phyloP scores from a whole-genome alignment of 2,113 vertebrate genomes.

The Xiphias gladius region DNA sequence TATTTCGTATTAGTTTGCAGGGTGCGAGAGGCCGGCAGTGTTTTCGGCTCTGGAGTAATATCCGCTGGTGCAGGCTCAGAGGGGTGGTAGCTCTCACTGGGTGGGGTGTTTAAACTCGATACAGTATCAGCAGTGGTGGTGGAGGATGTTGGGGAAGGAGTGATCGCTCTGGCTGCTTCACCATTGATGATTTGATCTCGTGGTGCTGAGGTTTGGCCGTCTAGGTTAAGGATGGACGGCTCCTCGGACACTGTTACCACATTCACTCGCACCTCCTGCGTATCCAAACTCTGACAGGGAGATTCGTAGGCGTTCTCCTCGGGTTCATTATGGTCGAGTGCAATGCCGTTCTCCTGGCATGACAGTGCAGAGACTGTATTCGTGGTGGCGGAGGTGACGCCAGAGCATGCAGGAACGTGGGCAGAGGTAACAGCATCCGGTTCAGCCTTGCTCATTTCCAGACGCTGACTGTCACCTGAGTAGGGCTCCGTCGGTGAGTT shows the following conservation, averaged over 20 bases:
- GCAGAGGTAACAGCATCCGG: background rate
- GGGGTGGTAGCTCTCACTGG: background rate
- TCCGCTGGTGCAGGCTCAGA: conserved; percentile 20
- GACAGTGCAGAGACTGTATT: background rate
- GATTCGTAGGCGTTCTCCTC: conserved; percentile 78
- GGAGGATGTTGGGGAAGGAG: background rate
- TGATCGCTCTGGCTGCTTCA: conserved; percentile 29
- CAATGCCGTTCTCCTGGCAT: conserved; percentile 55
- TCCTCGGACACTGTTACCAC: conserved; percentile 42
- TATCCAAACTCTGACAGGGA: conserved; percentile 13
- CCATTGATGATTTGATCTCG: conserved; percentile 42
- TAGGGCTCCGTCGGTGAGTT: background rate
- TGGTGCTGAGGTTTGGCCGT: conserved; percentile 40
- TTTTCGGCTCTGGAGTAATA: background rate
- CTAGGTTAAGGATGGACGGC: conserved; percentile 66
- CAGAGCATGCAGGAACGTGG: background rate
- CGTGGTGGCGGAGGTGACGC: background rate
- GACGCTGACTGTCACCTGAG: conserved; percentile 50
- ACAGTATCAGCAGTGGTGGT: background rate
- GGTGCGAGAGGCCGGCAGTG: background rate
- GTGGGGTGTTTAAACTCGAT: background rate
- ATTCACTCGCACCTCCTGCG: conserved; percentile 38
- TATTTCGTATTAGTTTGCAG: conserved; percentile 50
- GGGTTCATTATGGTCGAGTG: conserved; percentile 54
- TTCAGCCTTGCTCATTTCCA: conserved; percentile 58